A percentile compares a stretch with the other conserved stretches of the same genome.
These are phyloP conservation scores for Gymnoscopelus microlampas DNA, from an alignment of 2,797 vertebrate species.

Conservation along the genomic window DNA sequence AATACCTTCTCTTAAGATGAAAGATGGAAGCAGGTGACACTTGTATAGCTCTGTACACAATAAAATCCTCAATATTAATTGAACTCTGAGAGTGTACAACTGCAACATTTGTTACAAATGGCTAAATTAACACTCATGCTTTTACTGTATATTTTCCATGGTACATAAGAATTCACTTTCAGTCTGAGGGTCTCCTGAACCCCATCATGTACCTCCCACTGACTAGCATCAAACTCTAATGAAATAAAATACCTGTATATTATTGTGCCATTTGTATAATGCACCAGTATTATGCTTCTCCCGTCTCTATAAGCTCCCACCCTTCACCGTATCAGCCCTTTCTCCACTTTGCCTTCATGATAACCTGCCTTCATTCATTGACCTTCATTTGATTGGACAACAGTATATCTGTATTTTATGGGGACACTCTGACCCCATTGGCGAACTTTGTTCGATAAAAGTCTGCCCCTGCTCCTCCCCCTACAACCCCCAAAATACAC, in stretches of 20 bases:
- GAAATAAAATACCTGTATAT: background rate
- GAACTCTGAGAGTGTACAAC: too few species aligned
- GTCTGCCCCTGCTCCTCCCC: constrained; percentile 5
- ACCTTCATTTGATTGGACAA: too few species aligned
- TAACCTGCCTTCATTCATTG: too few species aligned
- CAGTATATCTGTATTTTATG: too few species aligned
- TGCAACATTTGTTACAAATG: too few species aligned
- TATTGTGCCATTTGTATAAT: too few species aligned
- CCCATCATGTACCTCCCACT: constrained; percentile 38
- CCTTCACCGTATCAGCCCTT: constrained; percentile 15
- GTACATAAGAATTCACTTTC: constrained; percentile 28
- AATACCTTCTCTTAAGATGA: constrained; percentile 13
- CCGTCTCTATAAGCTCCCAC: background rate
- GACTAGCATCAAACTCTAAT: constrained; percentile 31
- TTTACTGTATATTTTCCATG: background rate
- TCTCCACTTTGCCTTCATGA: constrained; percentile 32
- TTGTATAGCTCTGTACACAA: background rate
- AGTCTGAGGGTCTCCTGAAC: constrained; percentile 19
- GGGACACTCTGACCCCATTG: too few species aligned
- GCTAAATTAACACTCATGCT: too few species aligned
- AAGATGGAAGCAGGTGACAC: background rate
- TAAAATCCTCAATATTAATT: too few species aligned
- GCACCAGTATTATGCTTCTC: too few species aligned
- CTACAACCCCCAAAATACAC: background rate
- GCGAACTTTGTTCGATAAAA: background rate